These are phyloP conservation scores for Drosophila ogumai DNA, from an alignment of 1,140 invertebrate species.

Conservation along the genomic window DNA sequence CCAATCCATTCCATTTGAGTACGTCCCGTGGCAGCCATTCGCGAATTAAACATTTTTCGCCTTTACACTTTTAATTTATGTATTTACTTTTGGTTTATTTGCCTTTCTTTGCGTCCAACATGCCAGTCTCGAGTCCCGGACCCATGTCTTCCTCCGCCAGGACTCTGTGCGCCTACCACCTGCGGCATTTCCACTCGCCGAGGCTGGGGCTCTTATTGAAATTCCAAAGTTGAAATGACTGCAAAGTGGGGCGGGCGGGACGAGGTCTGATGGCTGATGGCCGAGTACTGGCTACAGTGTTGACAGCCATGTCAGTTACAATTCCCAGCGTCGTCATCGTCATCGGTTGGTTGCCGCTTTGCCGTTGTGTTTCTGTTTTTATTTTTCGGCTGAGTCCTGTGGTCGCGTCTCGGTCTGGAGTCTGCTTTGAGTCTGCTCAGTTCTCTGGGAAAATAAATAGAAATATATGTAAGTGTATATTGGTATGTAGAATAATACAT, in stretches of 20 bases:
- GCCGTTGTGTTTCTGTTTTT: slow-evolving; percentile 17
- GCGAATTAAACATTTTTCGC: slow-evolving; percentile 71
- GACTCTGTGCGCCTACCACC: slow-evolving; percentile 63
- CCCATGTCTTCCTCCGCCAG: slow-evolving; percentile 25
- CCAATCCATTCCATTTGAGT: slow-evolving; percentile 59
- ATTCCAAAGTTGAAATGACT: slow-evolving; percentile 78
- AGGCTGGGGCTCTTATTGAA: slow-evolving; percentile 62
- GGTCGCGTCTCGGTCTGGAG: slow-evolving; percentile 48
- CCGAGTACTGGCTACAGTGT: slow-evolving; percentile 55
- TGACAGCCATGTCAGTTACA: slow-evolving; percentile 61
- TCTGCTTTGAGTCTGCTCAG: slow-evolving; percentile 27
- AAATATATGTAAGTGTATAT: slow-evolving; percentile 3
- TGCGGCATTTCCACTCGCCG: slow-evolving; percentile 62
- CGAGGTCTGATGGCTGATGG: slow-evolving; percentile 9
- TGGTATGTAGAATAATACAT: slow-evolving; percentile 42
- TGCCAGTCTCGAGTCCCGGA: slow-evolving; percentile 5
- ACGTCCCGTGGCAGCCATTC: slow-evolving; percentile 24
- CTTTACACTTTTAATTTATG: slow-evolving; percentile 78
- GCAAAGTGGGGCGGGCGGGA: slow-evolving; percentile 30
- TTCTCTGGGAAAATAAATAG: neutral
- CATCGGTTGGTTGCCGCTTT: slow-evolving; percentile 38
- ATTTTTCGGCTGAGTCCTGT: slow-evolving; percentile 56
- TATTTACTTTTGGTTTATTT: slow-evolving; percentile 77
- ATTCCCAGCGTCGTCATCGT: slow-evolving; percentile 52
- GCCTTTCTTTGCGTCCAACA: slow-evolving; percentile 38